These are phyloP conservation scores for Siphamia tubifer DNA, from an alignment of 2,113 vertebrate genomes.

Conservation along the genomic window DNA sequence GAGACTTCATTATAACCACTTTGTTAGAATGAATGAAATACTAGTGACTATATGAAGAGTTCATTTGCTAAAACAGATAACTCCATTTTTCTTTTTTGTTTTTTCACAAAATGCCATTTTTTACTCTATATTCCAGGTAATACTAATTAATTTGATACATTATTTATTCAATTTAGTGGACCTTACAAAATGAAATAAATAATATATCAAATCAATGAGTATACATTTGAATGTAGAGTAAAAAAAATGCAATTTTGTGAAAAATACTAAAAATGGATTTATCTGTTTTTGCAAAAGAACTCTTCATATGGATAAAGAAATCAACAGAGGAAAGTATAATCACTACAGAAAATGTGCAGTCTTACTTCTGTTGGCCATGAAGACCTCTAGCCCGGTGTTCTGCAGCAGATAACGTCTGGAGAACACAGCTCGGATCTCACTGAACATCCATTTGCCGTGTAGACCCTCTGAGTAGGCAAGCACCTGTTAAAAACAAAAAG, in stretches of 20 bases:
- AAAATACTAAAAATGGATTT: too few species aligned
- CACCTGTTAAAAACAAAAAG: constrained; percentile 79
- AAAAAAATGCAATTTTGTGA: too few species aligned
- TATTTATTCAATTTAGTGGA: too few species aligned
- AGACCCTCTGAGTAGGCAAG: constrained; percentile 96
- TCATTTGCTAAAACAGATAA: too few species aligned
- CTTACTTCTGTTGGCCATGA: constrained; percentile 99
- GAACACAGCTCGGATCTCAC: constrained; percentile 98
- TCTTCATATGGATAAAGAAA: background rate
- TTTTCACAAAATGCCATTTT: too few species aligned
- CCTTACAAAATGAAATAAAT: too few species aligned
- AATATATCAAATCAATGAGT: too few species aligned
- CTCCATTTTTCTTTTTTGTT: too few species aligned
- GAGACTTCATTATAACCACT: background rate
- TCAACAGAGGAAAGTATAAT: background rate
- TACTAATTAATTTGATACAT: too few species aligned
- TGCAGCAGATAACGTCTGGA: constrained; percentile 96
- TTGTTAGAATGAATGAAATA: background rate
- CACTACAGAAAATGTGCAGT: background rate
- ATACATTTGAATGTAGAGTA: too few species aligned
- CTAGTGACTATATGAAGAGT: background rate
- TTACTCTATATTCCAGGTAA: too few species aligned
- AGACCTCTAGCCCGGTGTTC: constrained; percentile 95
- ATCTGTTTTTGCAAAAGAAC: too few species aligned
- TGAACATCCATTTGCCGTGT: constrained; percentile 99